Evolutionary conservation across 2,888 invertebrate species (phyloP), one percentile per base, ranked within the genome.

Genomic region (Desoria tigrina): DNA sequence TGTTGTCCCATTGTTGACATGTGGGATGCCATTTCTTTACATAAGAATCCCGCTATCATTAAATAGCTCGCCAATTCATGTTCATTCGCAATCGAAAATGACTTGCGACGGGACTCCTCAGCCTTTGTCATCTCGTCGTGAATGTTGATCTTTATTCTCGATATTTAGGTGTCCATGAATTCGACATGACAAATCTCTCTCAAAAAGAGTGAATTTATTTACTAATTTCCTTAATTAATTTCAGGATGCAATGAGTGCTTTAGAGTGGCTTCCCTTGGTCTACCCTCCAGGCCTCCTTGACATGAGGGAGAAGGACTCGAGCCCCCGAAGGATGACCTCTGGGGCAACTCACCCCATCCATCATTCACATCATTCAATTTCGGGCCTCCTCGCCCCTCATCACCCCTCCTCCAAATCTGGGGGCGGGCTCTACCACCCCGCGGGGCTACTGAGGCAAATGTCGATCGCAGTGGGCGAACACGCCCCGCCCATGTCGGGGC

Each of bases 261-360:
- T 76, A 57, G 76, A 76, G 61, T 76, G 76, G 76, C 65, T 76
- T 14, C 74, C 76, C 11, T 63, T 76, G 23, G 68, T 71, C 18
- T 74, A 72, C 61, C 74, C 75, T 53, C 71, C 67, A 18, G 74
- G 71, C 21, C 53, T 75, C n/a, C 58, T 74, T 42, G 75, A 74
- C 28, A 89, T 89, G 88, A 87, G 92, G 85, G 92, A 92, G 85
- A 92, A 93, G 84, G 91, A 92, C 85, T 89, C 91, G 81, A 90
- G 90, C 80, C 92, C 92, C 81, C 86, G 91, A 83, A 92, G 92
- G 85, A 90, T 91, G 88, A 49, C 65, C 21, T 45, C 62, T 11
- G 24, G 23, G 3, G 51, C 24, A 24, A 24, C 24, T 23, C 45
- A 59, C 53, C 66, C 68, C 53, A 72, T 74, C 73, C 67, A 82